These are phyloP conservation scores for Scartelaos histophorus DNA, from an alignment of 2,113 vertebrate species.

Conservation along the genomic window DNA sequence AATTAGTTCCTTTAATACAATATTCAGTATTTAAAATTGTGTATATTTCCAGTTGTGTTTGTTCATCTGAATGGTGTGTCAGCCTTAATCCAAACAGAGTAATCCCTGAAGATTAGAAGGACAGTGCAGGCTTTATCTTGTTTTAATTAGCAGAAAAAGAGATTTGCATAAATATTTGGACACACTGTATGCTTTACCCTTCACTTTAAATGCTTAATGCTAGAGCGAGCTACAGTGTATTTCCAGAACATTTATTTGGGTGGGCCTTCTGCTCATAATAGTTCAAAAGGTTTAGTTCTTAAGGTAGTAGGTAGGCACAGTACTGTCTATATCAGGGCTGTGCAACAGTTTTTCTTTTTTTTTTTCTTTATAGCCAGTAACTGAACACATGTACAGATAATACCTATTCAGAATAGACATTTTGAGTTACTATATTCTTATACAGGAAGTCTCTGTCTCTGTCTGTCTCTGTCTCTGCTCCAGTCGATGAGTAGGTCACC, in stretches of 20 bases:
- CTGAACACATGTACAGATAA: too few relatives aligned
- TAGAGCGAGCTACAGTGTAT: neutral
- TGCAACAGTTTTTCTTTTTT: too few relatives aligned
- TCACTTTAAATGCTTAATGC: neutral
- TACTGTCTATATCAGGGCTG: too few relatives aligned
- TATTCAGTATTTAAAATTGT: neutral
- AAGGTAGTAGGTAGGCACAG: too few relatives aligned
- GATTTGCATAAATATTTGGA: constrained; percentile 62
- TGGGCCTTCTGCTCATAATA: too few relatives aligned
- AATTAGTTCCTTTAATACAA: neutral
- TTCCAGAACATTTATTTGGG: neutral
- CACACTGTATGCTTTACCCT: constrained; percentile 27
- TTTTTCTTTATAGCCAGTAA: too few relatives aligned
- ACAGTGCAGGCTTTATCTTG: constrained; percentile 31
- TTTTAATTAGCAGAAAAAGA: constrained; percentile 34
- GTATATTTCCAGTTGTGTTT: neutral
- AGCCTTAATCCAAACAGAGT: constrained; percentile 35
- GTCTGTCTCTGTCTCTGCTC: constrained; percentile 8
- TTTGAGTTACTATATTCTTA: too few relatives aligned
- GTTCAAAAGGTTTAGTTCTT: too few relatives aligned
- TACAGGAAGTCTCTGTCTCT: too few relatives aligned
- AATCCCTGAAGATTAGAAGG: constrained; percentile 39
- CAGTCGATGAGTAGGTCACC: constrained; percentile 47
- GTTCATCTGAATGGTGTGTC: neutral
- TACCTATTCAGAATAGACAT: too few relatives aligned